Evolutionary conservation across 2,888 invertebrate genomes (phyloP).

Genomic region (Augiades crinisus): DNA sequence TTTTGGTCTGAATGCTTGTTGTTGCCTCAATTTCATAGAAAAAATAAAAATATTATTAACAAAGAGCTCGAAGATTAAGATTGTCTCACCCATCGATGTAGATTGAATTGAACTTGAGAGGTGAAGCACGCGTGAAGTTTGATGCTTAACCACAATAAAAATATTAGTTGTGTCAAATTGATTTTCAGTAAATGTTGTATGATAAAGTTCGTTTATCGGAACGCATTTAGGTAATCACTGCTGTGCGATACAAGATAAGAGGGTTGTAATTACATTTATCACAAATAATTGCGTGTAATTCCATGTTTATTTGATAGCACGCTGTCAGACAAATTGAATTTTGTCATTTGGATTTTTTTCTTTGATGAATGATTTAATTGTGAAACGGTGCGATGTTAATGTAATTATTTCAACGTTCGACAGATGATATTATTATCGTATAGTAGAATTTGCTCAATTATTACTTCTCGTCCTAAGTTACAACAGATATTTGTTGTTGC

Average conservation of each 20-base stretch:
- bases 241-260: constrained; percentile 57
- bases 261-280: constrained; percentile 42
- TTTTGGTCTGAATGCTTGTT: no score
- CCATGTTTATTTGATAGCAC: constrained; percentile 38
- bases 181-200: constrained; percentile 7
- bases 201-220: constrained; percentile 30
- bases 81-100: background rate
- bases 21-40: no score
- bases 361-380: constrained; percentile 13
- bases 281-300: constrained; percentile 44
- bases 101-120: no score
- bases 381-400: background rate
- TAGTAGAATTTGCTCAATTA: no score
- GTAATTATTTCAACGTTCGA: no score
- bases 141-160: background rate
- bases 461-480: no score
- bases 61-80: no score
- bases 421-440: no score
- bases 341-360: constrained; percentile 25
- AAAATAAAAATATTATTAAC: no score
- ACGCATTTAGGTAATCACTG: constrained; percentile 67
- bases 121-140: no score
- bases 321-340: constrained; percentile 33
- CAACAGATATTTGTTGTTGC: no score
- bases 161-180: background rate